A percentile compares a stretch with the other conserved stretches of the same genome.
Evolutionary conservation across 2,888 invertebrate species (phyloP).

Genomic region (Adelognathus sp.): DNA sequence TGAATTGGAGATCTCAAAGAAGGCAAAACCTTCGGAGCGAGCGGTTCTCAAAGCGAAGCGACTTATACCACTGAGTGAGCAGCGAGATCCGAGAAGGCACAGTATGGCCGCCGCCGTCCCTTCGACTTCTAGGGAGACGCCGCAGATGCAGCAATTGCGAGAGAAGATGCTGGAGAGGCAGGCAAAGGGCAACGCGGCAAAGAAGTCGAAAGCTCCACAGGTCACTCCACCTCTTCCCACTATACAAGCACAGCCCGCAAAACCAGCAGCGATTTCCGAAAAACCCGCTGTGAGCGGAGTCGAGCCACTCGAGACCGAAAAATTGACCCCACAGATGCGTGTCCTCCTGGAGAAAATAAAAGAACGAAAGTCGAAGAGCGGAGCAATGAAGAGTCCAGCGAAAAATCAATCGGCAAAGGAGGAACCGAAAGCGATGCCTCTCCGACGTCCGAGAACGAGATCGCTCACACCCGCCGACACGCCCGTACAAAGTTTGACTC

Average conservation of each 20-base stretch:
- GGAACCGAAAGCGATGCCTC: background rate
- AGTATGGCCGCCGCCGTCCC: no score
- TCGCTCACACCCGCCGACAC: constrained; percentile 10
- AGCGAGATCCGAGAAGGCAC: background rate
- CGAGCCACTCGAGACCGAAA: background rate
- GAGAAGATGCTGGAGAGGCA: constrained; percentile 64
- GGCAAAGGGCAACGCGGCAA: constrained; percentile 35
- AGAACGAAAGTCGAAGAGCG: background rate
- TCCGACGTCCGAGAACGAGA: constrained; percentile 25
- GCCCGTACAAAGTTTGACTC: background rate
- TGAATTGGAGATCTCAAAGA: constrained; percentile 21
- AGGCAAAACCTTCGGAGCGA: constrained; percentile 16
- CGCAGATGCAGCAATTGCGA: constrained; percentile 67
- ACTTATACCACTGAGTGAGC: background rate
- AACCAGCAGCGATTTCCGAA: background rate
- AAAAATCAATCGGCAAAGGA: background rate
- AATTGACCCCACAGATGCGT: constrained; percentile 69
- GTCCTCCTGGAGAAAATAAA: constrained; percentile 63
- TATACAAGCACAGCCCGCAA: no score
- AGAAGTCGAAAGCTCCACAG: constrained; percentile 2
- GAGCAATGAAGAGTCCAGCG: background rate
- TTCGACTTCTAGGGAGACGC: constrained; percentile 64
- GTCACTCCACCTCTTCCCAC: background rate
- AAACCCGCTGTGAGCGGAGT: background rate
- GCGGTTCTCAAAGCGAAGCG: constrained; percentile 61